Percentiles rank a stretch among this genome's conserved stretches.
Evolutionary conservation across 2,888 invertebrate species (phyloP).

Genomic region (Cerastis rubricosa): DNA sequence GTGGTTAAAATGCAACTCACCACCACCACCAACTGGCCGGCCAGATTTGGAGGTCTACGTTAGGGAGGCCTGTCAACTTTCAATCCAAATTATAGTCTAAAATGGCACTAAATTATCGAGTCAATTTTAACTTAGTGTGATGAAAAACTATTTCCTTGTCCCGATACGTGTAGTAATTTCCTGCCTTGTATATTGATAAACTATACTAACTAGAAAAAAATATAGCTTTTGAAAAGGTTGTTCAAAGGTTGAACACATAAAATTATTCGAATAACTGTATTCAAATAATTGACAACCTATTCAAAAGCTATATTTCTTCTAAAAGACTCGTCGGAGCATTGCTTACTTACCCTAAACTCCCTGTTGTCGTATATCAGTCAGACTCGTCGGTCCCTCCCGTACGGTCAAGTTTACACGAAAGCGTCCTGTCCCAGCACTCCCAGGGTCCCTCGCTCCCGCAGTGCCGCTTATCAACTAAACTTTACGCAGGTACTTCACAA

Average conservation of each 20-base stretch:
- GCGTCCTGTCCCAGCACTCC: slow-evolving; percentile 12
- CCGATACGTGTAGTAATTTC: not conserved
- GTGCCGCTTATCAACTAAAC: slow-evolving; percentile 35
- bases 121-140: not conserved
- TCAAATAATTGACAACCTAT: not conserved
- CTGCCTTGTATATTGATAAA: no score
- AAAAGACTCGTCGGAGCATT: slow-evolving; percentile 1
- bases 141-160: not conserved
- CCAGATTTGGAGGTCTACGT: not conserved
- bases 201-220: no score
- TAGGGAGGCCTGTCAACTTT: not conserved
- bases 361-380: slow-evolving; percentile 2
- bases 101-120: not conserved
- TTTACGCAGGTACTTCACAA: slow-evolving; percentile 38
- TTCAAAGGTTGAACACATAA: no score
- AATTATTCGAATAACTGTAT: no score
- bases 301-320: not conserved
- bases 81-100: not conserved
- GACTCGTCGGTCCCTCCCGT: not conserved
- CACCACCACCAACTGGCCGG: not conserved
- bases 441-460: not conserved
- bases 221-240: no score
- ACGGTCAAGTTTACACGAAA: slow-evolving; percentile 43
- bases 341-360: not conserved
- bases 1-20: not conserved